These are phyloP conservation scores for Chymomyza costata DNA, from an alignment of 1,140 invertebrate genomes.

Conservation along the genomic window DNA sequence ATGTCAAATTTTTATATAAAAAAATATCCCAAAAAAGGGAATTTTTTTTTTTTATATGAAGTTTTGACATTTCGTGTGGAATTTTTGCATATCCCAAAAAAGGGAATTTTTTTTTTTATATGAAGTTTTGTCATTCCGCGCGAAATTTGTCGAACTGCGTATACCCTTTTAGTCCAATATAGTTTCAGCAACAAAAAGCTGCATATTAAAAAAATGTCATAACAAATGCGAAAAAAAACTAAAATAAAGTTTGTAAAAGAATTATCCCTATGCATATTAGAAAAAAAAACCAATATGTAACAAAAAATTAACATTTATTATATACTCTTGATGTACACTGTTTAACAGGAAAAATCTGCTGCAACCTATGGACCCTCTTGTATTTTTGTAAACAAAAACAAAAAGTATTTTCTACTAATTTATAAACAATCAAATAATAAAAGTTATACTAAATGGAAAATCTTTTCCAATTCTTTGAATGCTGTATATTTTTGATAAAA, in stretches of 20 bases:
- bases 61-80: too few species aligned
- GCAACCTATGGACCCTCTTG: constrained; percentile 67
- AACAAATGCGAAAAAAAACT: constrained; percentile 16
- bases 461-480: too few species aligned
- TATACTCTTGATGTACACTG: too few species aligned
- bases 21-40: too few species aligned
- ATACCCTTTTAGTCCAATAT: constrained; percentile 28
- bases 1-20: too few species aligned
- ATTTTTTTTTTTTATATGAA: too few species aligned
- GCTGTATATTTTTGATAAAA: too few species aligned
- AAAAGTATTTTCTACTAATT: constrained; percentile 65
- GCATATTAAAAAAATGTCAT: constrained; percentile 5
- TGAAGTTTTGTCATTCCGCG: too few species aligned
- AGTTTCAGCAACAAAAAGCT: constrained; percentile 4
- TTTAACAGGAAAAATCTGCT: too few species aligned
- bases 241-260: not conserved
- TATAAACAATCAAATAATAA: constrained; percentile 41
- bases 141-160: too few species aligned
- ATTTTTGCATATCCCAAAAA: too few species aligned
- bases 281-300: constrained; percentile 6
- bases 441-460: constrained; percentile 4
- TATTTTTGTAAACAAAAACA: constrained; percentile 57
- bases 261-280: not conserved
- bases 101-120: too few species aligned
- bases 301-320: constrained; percentile 15